These are phyloP conservation scores for Catalaphyllia jardinei DNA, from an alignment of 64 coral and sea anemone genomes.

Conservation along the genomic window DNA sequence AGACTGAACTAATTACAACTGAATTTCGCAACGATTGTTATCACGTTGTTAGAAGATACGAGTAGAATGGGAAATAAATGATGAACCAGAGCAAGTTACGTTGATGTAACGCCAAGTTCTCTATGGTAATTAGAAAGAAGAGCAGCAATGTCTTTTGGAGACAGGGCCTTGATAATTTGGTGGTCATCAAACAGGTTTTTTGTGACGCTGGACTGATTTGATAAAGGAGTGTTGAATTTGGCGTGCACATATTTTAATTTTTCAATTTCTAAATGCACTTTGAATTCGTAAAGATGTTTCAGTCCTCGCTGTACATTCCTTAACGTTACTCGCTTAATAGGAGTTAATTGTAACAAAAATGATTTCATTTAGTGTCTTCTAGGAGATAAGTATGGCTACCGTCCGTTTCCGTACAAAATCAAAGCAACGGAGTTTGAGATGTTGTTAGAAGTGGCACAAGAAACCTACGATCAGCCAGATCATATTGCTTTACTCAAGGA, in stretches of 20 bases:
- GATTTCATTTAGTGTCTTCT: conserved; percentile 64
- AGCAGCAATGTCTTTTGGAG: no score
- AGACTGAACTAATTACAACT: no score
- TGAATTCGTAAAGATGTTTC: background rate
- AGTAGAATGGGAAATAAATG: background rate
- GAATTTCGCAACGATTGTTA: no score
- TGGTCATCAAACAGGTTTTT: no score
- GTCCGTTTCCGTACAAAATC: conserved; percentile 84
- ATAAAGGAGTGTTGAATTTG: no score
- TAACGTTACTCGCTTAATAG: background rate
- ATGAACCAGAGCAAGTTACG: background rate
- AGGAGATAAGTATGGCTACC: conserved; percentile 90
- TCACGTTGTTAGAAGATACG: background rate
- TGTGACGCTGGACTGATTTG: no score
- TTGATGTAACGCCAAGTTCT: no score
- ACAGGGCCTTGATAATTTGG: no score
- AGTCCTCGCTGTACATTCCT: background rate
- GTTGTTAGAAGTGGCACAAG: conserved; percentile 60
- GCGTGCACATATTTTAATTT: background rate
- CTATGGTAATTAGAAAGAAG: no score
- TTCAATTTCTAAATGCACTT: background rate
- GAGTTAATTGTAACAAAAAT: background rate
- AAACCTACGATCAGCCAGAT: conserved; percentile 38
- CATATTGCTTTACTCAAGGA: conserved; percentile 62
- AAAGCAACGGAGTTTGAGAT: conserved; percentile 76